Conservation (phyloP, 2,113 vertebrate species). For the Chamaetylas fuelleborni region DNA sequence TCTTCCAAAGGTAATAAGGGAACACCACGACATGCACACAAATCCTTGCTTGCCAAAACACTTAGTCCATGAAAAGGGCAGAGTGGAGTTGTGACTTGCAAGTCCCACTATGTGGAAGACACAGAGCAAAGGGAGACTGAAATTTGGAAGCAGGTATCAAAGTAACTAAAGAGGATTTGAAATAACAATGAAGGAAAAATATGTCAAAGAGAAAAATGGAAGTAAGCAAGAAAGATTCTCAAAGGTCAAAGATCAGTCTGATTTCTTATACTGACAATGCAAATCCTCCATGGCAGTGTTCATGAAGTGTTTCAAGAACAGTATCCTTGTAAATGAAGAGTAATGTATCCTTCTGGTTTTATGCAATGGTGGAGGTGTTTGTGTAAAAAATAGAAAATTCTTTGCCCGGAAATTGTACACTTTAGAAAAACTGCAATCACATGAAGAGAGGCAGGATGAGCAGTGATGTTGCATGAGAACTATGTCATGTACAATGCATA, state of each 20-base stretch:
- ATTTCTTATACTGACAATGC: neutral
- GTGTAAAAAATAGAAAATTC: neutral
- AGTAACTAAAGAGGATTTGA: neutral
- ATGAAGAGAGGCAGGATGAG: neutral
- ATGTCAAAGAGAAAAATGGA: neutral
- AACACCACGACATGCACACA: neutral
- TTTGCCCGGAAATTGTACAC: neutral
- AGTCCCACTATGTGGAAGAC: neutral
- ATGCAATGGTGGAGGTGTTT: neutral
- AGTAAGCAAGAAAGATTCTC: neutral
- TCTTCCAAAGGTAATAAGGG: neutral
- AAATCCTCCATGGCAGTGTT: neutral
- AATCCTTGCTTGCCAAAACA: neutral
- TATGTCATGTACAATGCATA: neutral
- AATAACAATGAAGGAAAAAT: neutral
- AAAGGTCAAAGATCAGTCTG: neutral
- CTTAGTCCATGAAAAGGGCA: neutral
- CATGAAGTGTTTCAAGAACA: neutral
- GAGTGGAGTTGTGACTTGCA: neutral
- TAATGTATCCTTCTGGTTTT: neutral
- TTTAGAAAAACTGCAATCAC: neutral
- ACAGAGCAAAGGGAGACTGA: neutral
- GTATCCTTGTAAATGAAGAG: neutral
- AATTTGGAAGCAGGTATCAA: neutral
- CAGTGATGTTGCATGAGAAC: neutral